A percentile compares a stretch with the other conserved stretches of the same genome.
Evolutionary conservation across 2,797 vertebrate genomes (phyloP).

Genomic region (Cirrhinus mrigala): DNA sequence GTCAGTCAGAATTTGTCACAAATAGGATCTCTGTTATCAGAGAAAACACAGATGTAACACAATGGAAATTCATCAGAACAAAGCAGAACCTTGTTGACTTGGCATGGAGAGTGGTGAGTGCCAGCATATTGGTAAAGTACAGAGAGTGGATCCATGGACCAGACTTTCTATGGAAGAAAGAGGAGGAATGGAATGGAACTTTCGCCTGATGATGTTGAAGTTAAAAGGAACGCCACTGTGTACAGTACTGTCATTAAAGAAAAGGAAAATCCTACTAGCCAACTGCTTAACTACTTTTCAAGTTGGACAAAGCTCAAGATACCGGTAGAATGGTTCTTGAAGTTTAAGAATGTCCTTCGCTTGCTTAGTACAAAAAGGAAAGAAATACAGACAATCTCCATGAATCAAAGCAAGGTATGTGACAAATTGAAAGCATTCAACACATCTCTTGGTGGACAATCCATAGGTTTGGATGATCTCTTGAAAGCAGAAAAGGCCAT

Average conservation of each 20-base stretch:
- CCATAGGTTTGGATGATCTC: too few relatives aligned
- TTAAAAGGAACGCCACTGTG: slow-evolving; percentile 7
- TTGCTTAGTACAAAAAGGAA: neutral
- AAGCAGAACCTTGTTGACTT: neutral
- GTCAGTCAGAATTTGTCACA: neutral
- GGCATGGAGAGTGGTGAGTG: neutral
- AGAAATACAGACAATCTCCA: neutral
- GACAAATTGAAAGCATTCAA: too few relatives aligned
- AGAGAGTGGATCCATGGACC: neutral
- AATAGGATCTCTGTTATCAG: neutral
- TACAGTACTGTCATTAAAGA: neutral
- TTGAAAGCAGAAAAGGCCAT: neutral
- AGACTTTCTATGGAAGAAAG: slow-evolving; percentile 12
- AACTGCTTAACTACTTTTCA: neutral
- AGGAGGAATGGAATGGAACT: neutral
- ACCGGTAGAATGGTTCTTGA: neutral
- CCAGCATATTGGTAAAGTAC: neutral
- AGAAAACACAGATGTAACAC: neutral
- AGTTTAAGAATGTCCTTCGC: neutral
- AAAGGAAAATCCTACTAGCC: neutral
- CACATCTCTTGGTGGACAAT: neutral
- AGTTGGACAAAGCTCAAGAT: neutral
- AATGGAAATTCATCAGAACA: slow-evolving; percentile 13
- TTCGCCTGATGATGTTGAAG: neutral
- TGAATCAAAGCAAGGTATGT: neutral